These are phyloP conservation scores for Pandemis heparana DNA, from an alignment of 2,888 invertebrate species.

Conservation along the genomic window DNA sequence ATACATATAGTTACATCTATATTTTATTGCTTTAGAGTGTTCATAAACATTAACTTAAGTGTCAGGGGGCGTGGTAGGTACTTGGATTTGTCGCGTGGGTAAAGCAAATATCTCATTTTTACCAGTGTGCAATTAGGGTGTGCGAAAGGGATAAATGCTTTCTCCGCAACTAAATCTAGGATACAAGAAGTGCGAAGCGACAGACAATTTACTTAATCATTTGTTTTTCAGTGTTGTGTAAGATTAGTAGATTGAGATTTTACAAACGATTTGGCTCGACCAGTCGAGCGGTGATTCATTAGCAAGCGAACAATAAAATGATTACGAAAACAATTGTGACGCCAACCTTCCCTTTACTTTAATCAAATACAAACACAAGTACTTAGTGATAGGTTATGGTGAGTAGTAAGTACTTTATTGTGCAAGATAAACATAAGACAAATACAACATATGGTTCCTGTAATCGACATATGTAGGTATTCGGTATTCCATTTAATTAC, in stretches of 20 bases:
- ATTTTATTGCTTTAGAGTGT: too few relatives aligned
- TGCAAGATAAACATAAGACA: too few relatives aligned
- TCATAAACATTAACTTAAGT: too few relatives aligned
- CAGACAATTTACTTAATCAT: not conserved
- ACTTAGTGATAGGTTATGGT: too few relatives aligned
- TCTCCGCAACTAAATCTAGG: not conserved
- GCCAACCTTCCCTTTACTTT: slow-evolving; percentile 11
- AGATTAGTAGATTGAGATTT: slow-evolving; percentile 1
- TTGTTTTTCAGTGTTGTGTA: not conserved
- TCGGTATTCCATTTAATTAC: too few relatives aligned
- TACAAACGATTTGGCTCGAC: slow-evolving; percentile 8
- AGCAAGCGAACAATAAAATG: slow-evolving; percentile 25
- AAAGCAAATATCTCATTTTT: too few relatives aligned
- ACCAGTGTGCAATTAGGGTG: too few relatives aligned
- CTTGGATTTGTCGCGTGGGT: too few relatives aligned
- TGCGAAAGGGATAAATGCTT: not conserved
- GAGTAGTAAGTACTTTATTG: too few relatives aligned
- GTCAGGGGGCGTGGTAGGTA: too few relatives aligned
- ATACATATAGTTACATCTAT: not conserved
- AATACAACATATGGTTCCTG: too few relatives aligned
- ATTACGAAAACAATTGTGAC: slow-evolving; percentile 25
- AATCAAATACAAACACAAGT: not conserved
- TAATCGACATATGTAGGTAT: too few relatives aligned
- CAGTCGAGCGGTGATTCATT: slow-evolving; percentile 12
- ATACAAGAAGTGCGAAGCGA: not conserved